Conservation (phyloP, 2,113 vertebrate genomes). For the Scartelaos histophorus region DNA sequence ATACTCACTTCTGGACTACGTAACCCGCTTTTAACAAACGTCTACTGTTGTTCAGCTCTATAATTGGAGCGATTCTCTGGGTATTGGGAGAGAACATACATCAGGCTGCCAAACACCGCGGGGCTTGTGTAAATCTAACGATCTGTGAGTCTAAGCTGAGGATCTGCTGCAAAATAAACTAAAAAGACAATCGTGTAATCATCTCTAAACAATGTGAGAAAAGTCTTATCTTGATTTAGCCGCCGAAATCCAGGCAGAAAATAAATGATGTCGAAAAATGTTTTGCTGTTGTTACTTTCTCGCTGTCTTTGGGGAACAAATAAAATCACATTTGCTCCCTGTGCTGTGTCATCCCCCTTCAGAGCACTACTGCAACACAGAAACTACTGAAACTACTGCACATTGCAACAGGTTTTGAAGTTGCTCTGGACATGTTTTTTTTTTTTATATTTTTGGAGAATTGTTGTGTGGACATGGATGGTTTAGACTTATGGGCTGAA, state of each 20-base stretch:
- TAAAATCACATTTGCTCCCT: too few species aligned
- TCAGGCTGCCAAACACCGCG: conserved; percentile 13
- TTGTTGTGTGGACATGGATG: too few species aligned
- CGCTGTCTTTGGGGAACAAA: too few species aligned
- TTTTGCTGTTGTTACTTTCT: too few species aligned
- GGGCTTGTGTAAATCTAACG: conserved; percentile 26
- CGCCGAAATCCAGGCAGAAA: background rate
- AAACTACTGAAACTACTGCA: too few species aligned
- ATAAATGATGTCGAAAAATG: background rate
- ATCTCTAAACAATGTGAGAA: conserved; percentile 2
- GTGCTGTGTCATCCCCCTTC: too few species aligned
- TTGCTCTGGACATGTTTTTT: too few species aligned
- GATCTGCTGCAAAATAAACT: background rate
- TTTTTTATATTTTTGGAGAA: too few species aligned
- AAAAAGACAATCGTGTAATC: background rate
- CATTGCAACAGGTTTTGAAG: too few species aligned
- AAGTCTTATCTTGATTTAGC: background rate
- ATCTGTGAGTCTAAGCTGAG: conserved; percentile 20
- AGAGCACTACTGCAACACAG: too few species aligned
- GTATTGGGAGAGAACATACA: conserved; percentile 17
- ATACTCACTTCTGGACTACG: conserved; percentile 25
- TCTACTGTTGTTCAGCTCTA: background rate
- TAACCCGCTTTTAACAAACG: conserved; percentile 26
- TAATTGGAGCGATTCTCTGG: conserved; percentile 32
- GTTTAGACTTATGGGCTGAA: too few species aligned